Base-by-base conservation (phyloP, 2,888 invertebrate species). In the Drosophila limbata region DNA sequence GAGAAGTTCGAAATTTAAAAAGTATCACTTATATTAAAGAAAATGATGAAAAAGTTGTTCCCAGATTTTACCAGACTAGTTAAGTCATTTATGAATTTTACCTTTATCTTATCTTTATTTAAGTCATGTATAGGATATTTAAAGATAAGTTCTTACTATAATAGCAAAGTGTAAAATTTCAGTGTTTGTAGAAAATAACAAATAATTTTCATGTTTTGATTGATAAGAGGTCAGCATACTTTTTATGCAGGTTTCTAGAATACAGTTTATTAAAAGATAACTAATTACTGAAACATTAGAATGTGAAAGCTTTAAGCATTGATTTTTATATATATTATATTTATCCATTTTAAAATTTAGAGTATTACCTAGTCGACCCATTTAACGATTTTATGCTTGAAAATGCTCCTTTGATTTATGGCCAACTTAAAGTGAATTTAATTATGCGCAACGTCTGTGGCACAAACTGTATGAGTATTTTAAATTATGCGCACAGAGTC, bases 401-500 rank as follows among this genome's bases (percentile, higher is more conserved):
- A 72, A 64, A 66, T 66, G 35, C 5, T 39, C 42, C 52, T 79
- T 53, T 82, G 66, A 79, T 81, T 82, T 73, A 74, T 64, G 71
- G 11, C 51, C 21, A 70, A 65, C 57, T 77, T 77, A 72, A 83
- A 88, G 74, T 66, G 63, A 75, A 75, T 79, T 79, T 71, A 77
- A 83, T 85, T 77, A 70, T 59, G 77, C 62, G 39, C 55, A 21
- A 17, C 51, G 35, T 52, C 44, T 61, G 66, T 25, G 50, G 52
- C 39, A 15, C 39, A 33, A 65, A 63, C 50, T 71, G 21, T 67
- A 44, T 56, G 63, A 69, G 35, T 69, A 40, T 56, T 63, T 56
- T 63, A 73, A 83, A 85, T 88, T 85, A 80, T 72, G 76, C 81
- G 81, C 75, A 75, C 78, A 71, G 61, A 69, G 76, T 63, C 64